A percentile compares a stretch with the other conserved stretches of the same genome.
Conservation (phyloP, 2,113 vertebrate genomes). For the Alaudala cheleensis region DNA sequence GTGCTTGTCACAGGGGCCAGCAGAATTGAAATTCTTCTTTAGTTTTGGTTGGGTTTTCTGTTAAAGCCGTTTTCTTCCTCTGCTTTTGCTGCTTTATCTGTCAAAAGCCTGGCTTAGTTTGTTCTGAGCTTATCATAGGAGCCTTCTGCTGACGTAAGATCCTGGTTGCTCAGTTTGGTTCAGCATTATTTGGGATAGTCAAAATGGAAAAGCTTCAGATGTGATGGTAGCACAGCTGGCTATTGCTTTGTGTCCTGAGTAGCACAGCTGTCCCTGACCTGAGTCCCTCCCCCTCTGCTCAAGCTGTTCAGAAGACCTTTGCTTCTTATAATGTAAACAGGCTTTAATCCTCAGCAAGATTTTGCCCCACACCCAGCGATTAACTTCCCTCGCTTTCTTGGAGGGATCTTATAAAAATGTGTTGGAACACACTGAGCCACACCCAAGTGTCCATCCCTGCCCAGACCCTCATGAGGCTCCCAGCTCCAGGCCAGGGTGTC, state of each 20-base stretch:
- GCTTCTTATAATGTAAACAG: neutral
- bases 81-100: neutral
- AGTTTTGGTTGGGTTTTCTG: neutral
- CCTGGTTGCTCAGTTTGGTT: neutral
- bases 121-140: neutral
- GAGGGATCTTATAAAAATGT: neutral
- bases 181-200: neutral
- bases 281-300: neutral
- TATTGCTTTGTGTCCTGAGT: neutral
- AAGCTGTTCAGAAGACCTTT: neutral
- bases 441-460: accelerated
- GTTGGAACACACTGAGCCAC: accelerated
- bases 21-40: neutral
- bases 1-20: neutral
- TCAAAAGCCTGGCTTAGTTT: neutral
- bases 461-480: neutral
- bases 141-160: neutral
- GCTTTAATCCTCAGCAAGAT: constrained; percentile 16
- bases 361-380: neutral
- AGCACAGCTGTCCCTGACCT: neutral
- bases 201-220: neutral
- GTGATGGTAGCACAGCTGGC: neutral
- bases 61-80: neutral
- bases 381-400: neutral
- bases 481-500: neutral